phyloP scores from a whole-genome alignment of 2,888 invertebrate genomes.

The Disparrhopalites patrizii region DNA sequence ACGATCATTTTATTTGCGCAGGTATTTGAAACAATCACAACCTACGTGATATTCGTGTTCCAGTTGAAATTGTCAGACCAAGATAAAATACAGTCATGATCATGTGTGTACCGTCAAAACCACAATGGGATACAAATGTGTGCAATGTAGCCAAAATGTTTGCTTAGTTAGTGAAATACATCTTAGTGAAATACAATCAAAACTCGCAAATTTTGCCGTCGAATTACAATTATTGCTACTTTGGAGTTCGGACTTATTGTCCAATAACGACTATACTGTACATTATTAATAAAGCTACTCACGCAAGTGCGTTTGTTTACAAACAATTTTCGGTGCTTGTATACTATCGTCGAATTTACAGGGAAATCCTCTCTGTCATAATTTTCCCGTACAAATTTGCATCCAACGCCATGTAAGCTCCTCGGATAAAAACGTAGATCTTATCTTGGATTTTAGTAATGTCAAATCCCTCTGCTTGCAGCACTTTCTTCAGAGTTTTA shows the following conservation, averaged over 20 bases:
- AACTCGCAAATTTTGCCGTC: no score
- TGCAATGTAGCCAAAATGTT: no score
- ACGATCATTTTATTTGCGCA: no score
- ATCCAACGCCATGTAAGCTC: slow-evolving; percentile 67
- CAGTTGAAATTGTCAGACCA: neutral
- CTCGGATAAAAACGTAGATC: slow-evolving; percentile 68
- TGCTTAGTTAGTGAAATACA: neutral
- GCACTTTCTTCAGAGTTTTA: slow-evolving; percentile 18
- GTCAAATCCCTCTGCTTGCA: slow-evolving; percentile 19
- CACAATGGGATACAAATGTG: neutral
- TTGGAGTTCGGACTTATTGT: no score
- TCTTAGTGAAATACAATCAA: no score
- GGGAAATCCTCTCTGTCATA: slow-evolving; percentile 64
- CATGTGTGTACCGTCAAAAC: no score
- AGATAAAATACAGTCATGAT: neutral
- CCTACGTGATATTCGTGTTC: neutral
- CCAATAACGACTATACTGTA: no score
- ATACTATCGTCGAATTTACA: neutral
- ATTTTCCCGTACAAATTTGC: slow-evolving; percentile 70
- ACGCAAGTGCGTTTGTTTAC: no score
- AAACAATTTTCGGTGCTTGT: no score
- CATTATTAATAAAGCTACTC: no score
- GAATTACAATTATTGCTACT: no score
- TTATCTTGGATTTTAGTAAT: slow-evolving; percentile 60
- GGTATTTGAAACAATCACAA: neutral